Base-by-base conservation (phyloP, 2,797 vertebrate genomes). In the Syndactyla subalaris region DNA sequence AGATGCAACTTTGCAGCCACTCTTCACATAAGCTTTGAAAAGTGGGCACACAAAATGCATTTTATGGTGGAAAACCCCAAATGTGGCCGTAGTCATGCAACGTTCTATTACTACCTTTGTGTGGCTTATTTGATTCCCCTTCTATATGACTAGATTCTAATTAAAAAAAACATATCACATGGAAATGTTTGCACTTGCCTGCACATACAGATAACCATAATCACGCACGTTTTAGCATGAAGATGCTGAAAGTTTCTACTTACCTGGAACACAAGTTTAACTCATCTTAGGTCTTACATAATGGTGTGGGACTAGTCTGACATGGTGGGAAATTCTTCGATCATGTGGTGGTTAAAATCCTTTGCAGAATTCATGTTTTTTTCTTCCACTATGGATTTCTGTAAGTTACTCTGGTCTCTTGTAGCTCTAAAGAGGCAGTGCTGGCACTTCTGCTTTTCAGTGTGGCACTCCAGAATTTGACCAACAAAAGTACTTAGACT, bases 21-120 rank as follows among this genome's bases (percentile, higher is more conserved):
- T 23, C 39, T 39, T 74, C 39, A 41, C 19, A 32, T 7, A 14
- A 65, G 14, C 34, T 91, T 86, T 43, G 22, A 71, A 55, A 84
- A 36, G 3, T 0, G 2, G 3, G n/a, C 15, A 18, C 12, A 52
- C 10, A 65, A 61, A 95, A 76, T 7, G 20, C 16, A 29, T 79
- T 85, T 83, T 30, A 34, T 2, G 8, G 65, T 36, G n/a, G 39
- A 71, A 73, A 77, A 63, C 23, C 10, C 5, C 9, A 24, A 70
- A 49, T 0, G 2, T 34, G 30, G 57, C 10, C 3, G 1, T 4
- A 57, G 34, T 4, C 4, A 2, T 54, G 18, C 20, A 24, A 41
- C 0, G 0, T 58, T 72, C 27, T 46, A 6, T 12, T 48, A 49
- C 11, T 18, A 43, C 4, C 21, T 77, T 66, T 84, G 18, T 36